A percentile compares a stretch with the other conserved stretches of the same genome.
Conservation (phyloP, 2,888 invertebrate genomes). For the Amphipoea lucens region DNA sequence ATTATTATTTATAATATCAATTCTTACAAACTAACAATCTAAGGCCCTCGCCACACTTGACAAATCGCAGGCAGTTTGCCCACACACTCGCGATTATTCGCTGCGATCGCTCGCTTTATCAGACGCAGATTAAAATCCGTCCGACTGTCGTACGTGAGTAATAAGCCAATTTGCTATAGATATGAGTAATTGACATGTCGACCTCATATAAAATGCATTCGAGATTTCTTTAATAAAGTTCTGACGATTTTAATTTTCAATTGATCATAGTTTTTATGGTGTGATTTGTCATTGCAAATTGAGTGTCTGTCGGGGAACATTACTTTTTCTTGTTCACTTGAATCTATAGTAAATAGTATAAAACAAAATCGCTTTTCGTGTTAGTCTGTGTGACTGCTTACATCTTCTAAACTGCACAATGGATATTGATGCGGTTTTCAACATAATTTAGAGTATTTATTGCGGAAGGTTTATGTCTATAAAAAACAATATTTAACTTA, state of each 20-base stretch:
- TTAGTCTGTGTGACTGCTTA: neutral
- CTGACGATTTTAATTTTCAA: conserved; percentile 41
- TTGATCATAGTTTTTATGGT: conserved; percentile 23
- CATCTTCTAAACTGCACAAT: neutral
- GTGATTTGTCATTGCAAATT: conserved; percentile 25
- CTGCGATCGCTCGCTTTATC: conserved; percentile 75
- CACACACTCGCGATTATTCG: conserved; percentile 74
- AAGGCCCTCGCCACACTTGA: conserved; percentile 57
- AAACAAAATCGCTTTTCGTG: neutral
- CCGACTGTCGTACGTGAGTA: conserved; percentile 65
- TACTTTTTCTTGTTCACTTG: neutral
- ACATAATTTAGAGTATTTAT: neutral
- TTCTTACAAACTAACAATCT: conserved; percentile 43
- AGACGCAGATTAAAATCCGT: conserved; percentile 75
- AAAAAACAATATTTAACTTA: no score
- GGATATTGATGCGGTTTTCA: neutral
- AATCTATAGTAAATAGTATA: neutral
- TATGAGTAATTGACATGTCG: conserved; percentile 68
- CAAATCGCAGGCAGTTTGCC: conserved; percentile 66
- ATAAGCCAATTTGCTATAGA: conserved; percentile 68
- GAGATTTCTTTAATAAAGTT: conserved; percentile 56
- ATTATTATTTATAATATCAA: conserved; percentile 41
- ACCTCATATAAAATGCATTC: conserved; percentile 52
- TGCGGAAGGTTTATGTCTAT: no score
- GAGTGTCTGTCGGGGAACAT: neutral